Evolutionary conservation across 35 echinoderm and acorn worm genomes (phyloP).

Genomic region (Lytechinus variegatus): DNA sequence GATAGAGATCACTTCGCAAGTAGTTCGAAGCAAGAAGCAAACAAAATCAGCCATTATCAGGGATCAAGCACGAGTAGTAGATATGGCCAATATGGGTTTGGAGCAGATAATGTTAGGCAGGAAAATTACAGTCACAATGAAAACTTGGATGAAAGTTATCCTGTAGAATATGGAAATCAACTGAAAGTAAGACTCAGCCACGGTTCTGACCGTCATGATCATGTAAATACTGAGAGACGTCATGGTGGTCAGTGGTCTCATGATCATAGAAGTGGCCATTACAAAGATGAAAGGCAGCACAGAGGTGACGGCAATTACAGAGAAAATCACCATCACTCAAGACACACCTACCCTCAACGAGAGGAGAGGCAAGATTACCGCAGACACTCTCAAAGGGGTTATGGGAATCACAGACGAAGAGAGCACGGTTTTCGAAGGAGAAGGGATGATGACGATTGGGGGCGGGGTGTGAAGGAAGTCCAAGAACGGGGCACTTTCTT

Average conservation of each 20-base stretch:
- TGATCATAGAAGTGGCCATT: neutral
- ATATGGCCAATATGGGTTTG: neutral
- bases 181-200: neutral
- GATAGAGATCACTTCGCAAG: neutral
- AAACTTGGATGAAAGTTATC: neutral
- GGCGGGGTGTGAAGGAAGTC: conserved; percentile 19
- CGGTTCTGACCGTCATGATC: neutral
- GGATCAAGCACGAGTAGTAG: neutral
- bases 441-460: conserved; percentile 41
- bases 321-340: neutral
- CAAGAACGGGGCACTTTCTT: conserved; percentile 24
- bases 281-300: neutral
- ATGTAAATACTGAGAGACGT: neutral
- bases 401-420: neutral
- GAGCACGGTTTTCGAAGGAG: conserved; percentile 23
- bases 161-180: neutral
- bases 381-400: neutral
- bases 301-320: neutral
- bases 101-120: neutral
- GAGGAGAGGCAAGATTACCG: neutral
- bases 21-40: neutral
- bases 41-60: neutral
- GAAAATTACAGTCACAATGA: neutral
- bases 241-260: neutral
- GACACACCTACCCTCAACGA: neutral